Evolutionary conservation across 2,888 invertebrate genomes (phyloP).

Genomic region (Piscicola geometra): DNA sequence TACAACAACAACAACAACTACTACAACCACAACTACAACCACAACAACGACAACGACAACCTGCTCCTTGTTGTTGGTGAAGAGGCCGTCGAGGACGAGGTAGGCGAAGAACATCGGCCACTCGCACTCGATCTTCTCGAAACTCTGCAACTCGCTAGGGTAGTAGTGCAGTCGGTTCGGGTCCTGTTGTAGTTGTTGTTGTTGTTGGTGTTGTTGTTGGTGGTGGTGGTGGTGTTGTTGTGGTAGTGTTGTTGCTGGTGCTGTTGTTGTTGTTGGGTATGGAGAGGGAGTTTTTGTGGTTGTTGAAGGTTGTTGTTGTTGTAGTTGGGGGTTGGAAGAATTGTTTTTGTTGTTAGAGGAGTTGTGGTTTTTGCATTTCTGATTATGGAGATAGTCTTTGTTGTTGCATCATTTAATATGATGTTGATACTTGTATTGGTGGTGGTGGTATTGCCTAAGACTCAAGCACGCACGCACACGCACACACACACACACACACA

Average conservation of each 20-base stretch:
- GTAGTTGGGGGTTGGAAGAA: background rate
- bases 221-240: background rate
- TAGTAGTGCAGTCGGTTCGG: constrained; percentile 82
- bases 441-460: no score
- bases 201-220: background rate
- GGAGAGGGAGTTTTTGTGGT: constrained; percentile 36
- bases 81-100: constrained; percentile 83
- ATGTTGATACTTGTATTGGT: no score
- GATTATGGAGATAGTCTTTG: no score
- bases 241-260: background rate
- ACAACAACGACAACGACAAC: constrained; percentile 35
- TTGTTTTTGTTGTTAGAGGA: no score
- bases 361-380: no score
- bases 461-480: no score
- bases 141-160: constrained; percentile 93
- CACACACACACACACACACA: no score
- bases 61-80: constrained; percentile 74
- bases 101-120: constrained; percentile 97
- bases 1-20: no score
- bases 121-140: constrained; percentile 98
- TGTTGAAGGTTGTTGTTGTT: constrained; percentile 27
- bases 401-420: no score
- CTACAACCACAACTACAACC: no score
- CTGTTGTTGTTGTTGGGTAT: background rate
- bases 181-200: constrained; percentile 56